phyloP scores from a whole-genome alignment of 2,113 vertebrate species.

The Ailuropoda melanoleuca region DNA sequence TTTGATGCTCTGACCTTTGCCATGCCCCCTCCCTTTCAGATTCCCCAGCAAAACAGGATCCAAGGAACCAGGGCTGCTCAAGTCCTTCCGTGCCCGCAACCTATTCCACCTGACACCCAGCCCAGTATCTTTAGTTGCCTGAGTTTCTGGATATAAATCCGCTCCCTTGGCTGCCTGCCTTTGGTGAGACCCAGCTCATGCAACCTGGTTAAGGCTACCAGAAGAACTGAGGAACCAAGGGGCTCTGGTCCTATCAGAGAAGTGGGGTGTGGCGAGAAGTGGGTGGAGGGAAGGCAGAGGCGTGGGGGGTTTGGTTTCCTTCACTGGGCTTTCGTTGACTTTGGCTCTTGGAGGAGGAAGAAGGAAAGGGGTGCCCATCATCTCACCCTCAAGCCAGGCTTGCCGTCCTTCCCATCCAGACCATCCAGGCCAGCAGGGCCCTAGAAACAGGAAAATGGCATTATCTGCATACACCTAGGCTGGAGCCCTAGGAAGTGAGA shows the following conservation, averaged over 20 bases:
- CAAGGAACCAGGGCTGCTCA: background rate
- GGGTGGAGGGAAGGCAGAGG: background rate
- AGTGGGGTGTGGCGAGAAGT: background rate
- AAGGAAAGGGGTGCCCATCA: fast-evolving
- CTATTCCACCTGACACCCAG: background rate
- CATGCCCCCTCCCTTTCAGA: background rate
- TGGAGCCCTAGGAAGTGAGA: fast-evolving
- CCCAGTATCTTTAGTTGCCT: background rate
- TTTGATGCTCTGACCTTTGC: background rate
- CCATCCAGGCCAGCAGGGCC: conserved; percentile 94
- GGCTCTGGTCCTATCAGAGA: background rate
- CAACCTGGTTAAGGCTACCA: background rate
- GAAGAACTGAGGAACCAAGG: background rate
- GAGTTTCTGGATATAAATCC: background rate
- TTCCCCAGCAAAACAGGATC: background rate
- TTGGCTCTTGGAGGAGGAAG: background rate
- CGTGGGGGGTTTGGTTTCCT: background rate
- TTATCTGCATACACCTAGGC: background rate
- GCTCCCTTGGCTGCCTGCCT: background rate
- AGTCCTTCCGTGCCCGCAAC: background rate
- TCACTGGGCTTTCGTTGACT: background rate
- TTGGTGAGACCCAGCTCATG: background rate
- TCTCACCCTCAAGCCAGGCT: conserved; percentile 92
- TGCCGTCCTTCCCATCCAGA: conserved; percentile 95
- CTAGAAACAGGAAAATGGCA: conserved; percentile 77